These are phyloP conservation scores for Zosterops pallidus DNA, from an alignment of 2,113 vertebrate species.

Conservation along the genomic window DNA sequence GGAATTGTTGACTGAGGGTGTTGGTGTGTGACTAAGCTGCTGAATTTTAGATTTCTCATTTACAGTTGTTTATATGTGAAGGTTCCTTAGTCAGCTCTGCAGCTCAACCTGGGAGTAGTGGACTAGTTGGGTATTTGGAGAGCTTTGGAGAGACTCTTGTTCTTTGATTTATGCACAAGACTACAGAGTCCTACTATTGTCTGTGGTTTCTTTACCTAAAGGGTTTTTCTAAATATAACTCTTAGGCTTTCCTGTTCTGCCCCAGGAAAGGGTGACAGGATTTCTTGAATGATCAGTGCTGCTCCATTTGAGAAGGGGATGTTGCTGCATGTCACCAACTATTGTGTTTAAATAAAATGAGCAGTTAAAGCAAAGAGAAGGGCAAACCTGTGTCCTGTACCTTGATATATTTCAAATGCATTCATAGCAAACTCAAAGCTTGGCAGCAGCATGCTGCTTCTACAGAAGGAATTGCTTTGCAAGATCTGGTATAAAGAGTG, in stretches of 20 bases:
- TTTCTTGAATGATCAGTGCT: neutral
- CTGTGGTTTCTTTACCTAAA: neutral
- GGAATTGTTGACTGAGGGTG: neutral
- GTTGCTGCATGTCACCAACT: neutral
- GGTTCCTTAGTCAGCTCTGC: neutral
- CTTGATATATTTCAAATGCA: neutral
- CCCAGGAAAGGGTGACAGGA: neutral
- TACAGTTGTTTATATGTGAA: neutral
- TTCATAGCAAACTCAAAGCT: neutral
- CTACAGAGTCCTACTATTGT: neutral
- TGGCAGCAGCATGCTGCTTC: neutral
- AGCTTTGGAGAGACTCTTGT: neutral
- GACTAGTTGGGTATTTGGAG: neutral
- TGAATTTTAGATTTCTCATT: slow-evolving; percentile 27
- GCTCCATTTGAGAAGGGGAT: neutral
- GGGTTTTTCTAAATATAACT: neutral
- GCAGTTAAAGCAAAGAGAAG: neutral
- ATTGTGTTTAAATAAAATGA: neutral
- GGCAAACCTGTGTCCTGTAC: neutral
- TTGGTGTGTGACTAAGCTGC: slow-evolving; percentile 35
- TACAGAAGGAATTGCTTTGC: neutral
- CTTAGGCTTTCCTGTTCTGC: neutral
- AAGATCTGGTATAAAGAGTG: neutral
- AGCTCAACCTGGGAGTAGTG: neutral
- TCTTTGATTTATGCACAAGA: neutral